Base-by-base conservation (phyloP, 2,113 vertebrate genomes). In the Gasterosteus nipponicus region DNA sequence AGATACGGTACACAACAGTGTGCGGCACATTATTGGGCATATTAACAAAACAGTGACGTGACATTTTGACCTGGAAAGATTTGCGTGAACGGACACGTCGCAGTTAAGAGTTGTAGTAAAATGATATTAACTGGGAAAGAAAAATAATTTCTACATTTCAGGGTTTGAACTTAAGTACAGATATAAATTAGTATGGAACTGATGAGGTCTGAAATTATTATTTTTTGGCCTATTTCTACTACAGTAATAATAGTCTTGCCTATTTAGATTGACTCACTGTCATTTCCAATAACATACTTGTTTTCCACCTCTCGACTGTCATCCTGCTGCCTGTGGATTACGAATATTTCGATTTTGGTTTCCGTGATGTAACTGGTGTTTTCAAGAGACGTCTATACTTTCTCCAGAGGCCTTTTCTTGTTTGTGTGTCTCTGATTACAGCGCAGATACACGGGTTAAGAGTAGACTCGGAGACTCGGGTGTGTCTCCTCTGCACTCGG, bases 371-470 rank as follows among this genome's bases (percentile, higher is more conserved):
- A 81, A 72, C 35, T 51, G 63, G 51, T 66, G 70, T 83, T 80
- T 85, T 76, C 47, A 77, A 73, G 78, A 77, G 65, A 78, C 69
- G 16, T 72, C 65, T 85, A 73, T 42, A 65, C 63, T 82, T 57
- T 67, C 47, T 68, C 82, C 84, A 84, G 82, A 84, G 89, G 77
- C 67, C 39, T 77, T 64, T 81, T 83, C 51, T 74, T 80, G 77
- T 80, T 61, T 63, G 70, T 75, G 73, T 87, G 80, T 53, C 69
- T 86, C 70, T 91, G 89, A 89, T 91, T 91, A 93, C 88, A 92
- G 88, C 86, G 87, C 31, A 85, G 85, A 87, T 80, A 64, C 42
- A 73, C 75, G 69, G 73, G 70, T 83, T 51, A 51, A 26, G 80
- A 81, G 77, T 35, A 80, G 64, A 84, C 75, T 54, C 53, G 77